phyloP scores from a whole-genome alignment of 30 jellyfish, hydroid and myxozoan genomes.

The Mastigias papua region DNA sequence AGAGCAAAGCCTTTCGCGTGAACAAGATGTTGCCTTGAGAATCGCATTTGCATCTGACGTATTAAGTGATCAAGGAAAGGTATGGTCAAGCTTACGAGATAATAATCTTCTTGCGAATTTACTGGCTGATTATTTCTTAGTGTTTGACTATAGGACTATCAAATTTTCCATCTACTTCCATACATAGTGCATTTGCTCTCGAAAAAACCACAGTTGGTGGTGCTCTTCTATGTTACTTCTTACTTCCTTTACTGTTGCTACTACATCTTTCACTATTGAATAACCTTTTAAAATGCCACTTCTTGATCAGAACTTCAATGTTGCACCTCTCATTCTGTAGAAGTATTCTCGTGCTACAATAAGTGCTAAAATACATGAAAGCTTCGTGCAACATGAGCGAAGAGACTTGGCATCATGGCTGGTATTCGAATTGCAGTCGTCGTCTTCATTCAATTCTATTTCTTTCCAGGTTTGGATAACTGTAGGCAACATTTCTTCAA shows the following conservation, averaged over 20 bases:
- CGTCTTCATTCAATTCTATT: background rate
- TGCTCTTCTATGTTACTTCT: slow-evolving; percentile 15
- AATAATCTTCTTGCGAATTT: too few species aligned
- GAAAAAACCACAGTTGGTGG: slow-evolving; percentile 13
- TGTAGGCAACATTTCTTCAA: slow-evolving; percentile 15
- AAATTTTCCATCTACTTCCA: background rate
- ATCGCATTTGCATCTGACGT: background rate
- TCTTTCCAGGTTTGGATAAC: background rate
- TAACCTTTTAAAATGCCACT: slow-evolving; percentile 23
- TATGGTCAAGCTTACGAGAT: too few species aligned
- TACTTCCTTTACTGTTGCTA: slow-evolving; percentile 15
- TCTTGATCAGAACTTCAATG: slow-evolving; percentile 6
- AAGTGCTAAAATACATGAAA: background rate
- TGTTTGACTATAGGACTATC: slow-evolving; percentile 14
- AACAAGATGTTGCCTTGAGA: slow-evolving; percentile 1
- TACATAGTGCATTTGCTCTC: background rate
- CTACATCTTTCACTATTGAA: background rate
- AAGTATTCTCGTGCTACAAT: slow-evolving; percentile 5
- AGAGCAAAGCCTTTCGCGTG: slow-evolving; percentile 14
- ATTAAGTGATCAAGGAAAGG: background rate
- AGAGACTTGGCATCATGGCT: background rate
- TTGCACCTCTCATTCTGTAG: slow-evolving; percentile 15
- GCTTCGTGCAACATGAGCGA: background rate
- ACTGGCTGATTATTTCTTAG: too few species aligned
- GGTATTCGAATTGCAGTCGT: background rate